A percentile compares a stretch with the other conserved stretches of the same genome.
phyloP scores from a whole-genome alignment of 2,888 invertebrate genomes.

The Andrena dorsata region DNA sequence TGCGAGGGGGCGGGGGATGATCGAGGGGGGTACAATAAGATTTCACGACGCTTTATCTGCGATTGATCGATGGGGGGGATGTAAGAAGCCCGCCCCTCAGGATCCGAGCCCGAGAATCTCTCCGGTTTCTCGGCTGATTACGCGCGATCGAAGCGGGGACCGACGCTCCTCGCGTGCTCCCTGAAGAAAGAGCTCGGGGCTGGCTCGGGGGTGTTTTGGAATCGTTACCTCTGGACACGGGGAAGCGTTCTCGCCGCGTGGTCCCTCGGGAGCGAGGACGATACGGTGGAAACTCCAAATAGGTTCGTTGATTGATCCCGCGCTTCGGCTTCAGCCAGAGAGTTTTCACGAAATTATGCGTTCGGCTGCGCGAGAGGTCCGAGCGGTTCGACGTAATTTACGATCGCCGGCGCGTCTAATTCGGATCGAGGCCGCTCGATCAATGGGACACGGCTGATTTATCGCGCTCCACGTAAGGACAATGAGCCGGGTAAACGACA shows the following conservation, averaged over 20 bases:
- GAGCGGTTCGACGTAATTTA: constrained; percentile 64
- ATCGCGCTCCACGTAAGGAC: constrained; percentile 57
- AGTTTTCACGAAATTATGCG: constrained; percentile 21
- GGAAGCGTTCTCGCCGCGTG: not conserved
- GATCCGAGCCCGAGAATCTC: not conserved
- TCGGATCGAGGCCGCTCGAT: constrained; percentile 67
- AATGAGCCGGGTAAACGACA: constrained; percentile 57
- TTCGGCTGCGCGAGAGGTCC: constrained; percentile 34
- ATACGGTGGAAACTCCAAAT: not conserved
- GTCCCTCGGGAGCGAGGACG: not conserved
- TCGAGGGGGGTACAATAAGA: no score
- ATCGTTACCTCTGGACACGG: constrained; percentile 12
- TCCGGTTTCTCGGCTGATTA: constrained; percentile 10
- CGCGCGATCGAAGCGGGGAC: constrained; percentile 11
- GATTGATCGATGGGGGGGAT: no score
- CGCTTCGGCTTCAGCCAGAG: not conserved
- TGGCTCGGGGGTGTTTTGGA: constrained; percentile 39
- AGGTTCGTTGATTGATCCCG: not conserved
- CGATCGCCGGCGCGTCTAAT: constrained; percentile 61
- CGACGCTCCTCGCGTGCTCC: no score
- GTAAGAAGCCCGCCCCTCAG: not conserved
- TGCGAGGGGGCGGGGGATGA: not conserved
- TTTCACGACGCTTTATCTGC: no score
- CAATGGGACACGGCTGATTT: constrained; percentile 59
- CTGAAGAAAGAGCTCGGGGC: no score